Conservation (phyloP, 2,113 vertebrate genomes). For the Hyaena hyaena region DNA sequence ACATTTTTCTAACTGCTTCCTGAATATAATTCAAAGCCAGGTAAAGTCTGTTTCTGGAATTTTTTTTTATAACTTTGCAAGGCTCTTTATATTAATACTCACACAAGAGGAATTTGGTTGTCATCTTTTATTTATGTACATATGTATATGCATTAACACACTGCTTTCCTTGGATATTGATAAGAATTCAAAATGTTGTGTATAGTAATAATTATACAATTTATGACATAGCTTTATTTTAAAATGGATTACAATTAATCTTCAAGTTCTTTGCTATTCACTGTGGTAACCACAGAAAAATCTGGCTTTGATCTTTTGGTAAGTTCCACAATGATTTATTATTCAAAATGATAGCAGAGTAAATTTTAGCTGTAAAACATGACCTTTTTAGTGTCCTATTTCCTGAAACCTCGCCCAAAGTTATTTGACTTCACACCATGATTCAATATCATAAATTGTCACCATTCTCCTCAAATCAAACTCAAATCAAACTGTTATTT, state of each 20-base stretch:
- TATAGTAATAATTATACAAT: conserved; percentile 42
- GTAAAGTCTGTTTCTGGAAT: not conserved
- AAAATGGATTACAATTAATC: conserved; percentile 64
- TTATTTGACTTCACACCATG: conserved; percentile 53
- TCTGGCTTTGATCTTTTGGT: conserved; percentile 48
- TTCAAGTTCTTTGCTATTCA: conserved; percentile 60
- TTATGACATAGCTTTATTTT: conserved; percentile 66
- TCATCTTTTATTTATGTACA: conserved; percentile 61
- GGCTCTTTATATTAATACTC: conserved; percentile 27
- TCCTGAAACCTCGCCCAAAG: conserved; percentile 66
- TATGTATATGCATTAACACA: conserved; percentile 55
- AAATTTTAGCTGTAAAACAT: conserved; percentile 76
- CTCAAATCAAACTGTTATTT: conserved; percentile 58
- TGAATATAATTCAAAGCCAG: conserved; percentile 23
- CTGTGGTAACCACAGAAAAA: conserved; percentile 40
- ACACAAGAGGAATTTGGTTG: conserved; percentile 40
- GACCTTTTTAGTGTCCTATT: conserved; percentile 70
- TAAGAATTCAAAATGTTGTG: conserved; percentile 47
- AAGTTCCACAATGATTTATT: conserved; percentile 65
- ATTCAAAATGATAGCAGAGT: conserved; percentile 73
- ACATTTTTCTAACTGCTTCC: not conserved
- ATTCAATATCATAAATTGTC: conserved; percentile 56
- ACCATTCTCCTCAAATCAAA: conserved; percentile 49
- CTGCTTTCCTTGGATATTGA: not conserved
- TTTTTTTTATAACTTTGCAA: conserved; percentile 28